Evolutionary conservation across 1,140 invertebrate species (phyloP).

Genomic region (Scaptomyza montana): DNA sequence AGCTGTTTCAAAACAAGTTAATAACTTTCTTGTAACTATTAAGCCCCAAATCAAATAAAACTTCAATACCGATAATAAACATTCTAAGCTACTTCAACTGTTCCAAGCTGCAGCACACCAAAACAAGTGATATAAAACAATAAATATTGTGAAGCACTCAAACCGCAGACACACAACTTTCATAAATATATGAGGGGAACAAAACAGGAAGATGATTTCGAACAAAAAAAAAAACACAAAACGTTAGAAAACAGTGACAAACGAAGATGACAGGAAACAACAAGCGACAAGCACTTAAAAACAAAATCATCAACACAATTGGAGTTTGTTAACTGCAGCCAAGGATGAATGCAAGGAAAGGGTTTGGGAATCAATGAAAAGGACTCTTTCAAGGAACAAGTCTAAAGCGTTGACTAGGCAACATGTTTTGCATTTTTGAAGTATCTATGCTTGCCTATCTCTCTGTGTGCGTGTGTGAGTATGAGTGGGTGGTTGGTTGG

Average conservation of each 20-base stretch:
- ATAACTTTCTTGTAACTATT: not conserved
- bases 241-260: conserved; percentile 55
- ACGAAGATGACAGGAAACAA: conserved; percentile 45
- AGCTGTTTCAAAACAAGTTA: conserved; percentile 1
- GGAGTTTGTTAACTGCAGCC: conserved; percentile 68
- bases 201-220: conserved; percentile 24
- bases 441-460: conserved; percentile 1
- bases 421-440: conserved; percentile 64
- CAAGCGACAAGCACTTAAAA: conserved; percentile 46
- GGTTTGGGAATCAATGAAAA: not conserved
- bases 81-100: conserved; percentile 39
- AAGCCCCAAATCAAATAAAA: conserved; percentile 41
- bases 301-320: conserved; percentile 71
- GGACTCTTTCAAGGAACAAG: conserved; percentile 4
- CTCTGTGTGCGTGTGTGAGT: too few species aligned
- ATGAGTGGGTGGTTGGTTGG: not conserved
- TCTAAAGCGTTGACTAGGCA: conserved; percentile 48
- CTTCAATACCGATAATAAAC: conserved; percentile 55
- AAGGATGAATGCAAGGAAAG: not conserved
- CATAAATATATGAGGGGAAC: not conserved
- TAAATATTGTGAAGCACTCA: conserved; percentile 44
- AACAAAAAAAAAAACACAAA: conserved; percentile 3
- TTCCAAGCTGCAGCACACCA: conserved; percentile 42
- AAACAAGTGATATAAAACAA: conserved; percentile 50
- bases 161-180: not conserved